Percentiles rank a stretch among this genome's conserved stretches.
Evolutionary conservation across 2,888 invertebrate species (phyloP).

Genomic region (Siphlonurus alternatus): DNA sequence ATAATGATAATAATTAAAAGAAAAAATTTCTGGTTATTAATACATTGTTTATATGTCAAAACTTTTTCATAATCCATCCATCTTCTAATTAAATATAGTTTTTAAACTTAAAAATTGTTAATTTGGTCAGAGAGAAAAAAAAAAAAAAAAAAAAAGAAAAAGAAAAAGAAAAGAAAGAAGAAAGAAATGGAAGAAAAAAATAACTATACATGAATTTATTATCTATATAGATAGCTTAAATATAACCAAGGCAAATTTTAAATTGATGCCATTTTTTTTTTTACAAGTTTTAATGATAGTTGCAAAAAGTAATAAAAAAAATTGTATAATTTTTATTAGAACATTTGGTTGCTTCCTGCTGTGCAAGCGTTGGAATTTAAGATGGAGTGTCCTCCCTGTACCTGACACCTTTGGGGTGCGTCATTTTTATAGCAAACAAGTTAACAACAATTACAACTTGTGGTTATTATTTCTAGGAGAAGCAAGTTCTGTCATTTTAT

Average conservation of each 20-base stretch:
- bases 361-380: neutral
- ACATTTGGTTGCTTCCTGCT: neutral
- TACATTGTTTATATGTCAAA: neutral
- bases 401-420: neutral
- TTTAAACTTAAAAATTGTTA: neutral
- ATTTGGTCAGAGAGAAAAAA: neutral
- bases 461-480: neutral
- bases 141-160: neutral
- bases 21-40: neutral
- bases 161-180: neutral
- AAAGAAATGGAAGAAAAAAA: neutral
- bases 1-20: neutral
- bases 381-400: neutral
- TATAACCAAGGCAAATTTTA: neutral
- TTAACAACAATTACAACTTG: neutral
- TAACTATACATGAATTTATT: neutral
- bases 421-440: neutral
- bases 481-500: neutral
- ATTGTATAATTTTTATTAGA: neutral
- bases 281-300: neutral
- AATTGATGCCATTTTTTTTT: neutral
- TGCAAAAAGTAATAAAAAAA: neutral
- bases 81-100: neutral
- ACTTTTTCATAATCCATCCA: neutral
- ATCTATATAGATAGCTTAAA: neutral